Percentiles rank a stretch among this genome's conserved stretches.
These are phyloP conservation scores for Drosophila quasianomalipes DNA, from an alignment of 2,888 invertebrate genomes.

Conservation along the genomic window DNA sequence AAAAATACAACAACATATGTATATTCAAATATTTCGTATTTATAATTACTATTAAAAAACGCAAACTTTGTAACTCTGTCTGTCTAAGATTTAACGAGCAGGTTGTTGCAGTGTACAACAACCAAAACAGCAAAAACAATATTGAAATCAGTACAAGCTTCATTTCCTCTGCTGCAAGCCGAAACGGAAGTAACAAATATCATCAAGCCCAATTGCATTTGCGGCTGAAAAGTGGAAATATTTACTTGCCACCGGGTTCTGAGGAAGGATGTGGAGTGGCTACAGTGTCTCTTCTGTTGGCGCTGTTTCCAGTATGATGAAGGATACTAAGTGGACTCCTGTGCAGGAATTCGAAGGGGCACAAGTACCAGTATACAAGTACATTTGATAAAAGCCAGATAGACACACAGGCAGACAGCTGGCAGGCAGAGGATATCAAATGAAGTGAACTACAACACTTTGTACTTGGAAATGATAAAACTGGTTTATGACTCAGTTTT, in stretches of 20 bases:
- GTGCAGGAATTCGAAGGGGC: slow-evolving; percentile 24
- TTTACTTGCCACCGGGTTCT: slow-evolving; percentile 61
- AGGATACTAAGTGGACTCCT: slow-evolving; percentile 54
- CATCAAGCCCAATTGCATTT: slow-evolving; percentile 82
- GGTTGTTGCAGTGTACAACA: slow-evolving; percentile 38
- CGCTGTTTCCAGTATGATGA: slow-evolving; percentile 48
- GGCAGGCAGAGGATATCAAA: slow-evolving; percentile 29
- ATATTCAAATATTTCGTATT: neutral
- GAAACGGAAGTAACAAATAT: slow-evolving; percentile 80
- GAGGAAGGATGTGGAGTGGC: neutral
- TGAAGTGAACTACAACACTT: slow-evolving; percentile 39
- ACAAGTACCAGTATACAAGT: slow-evolving; percentile 48
- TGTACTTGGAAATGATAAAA: slow-evolving; percentile 64
- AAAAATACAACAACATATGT: neutral
- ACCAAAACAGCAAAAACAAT: slow-evolving; percentile 13
- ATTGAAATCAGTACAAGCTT: slow-evolving; percentile 52
- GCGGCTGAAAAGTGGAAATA: slow-evolving; percentile 82
- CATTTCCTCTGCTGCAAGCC: slow-evolving; percentile 71
- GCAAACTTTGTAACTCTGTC: slow-evolving; percentile 3
- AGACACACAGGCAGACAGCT: slow-evolving; percentile 8
- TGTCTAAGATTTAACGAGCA: slow-evolving; percentile 2
- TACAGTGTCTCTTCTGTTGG: slow-evolving; percentile 13
- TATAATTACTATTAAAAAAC: neutral
- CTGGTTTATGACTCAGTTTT: slow-evolving; percentile 65
- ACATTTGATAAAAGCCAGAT: slow-evolving; percentile 55